phyloP scores from a whole-genome alignment of 2,888 invertebrate species.

The Tenthredo scrophulariae region DNA sequence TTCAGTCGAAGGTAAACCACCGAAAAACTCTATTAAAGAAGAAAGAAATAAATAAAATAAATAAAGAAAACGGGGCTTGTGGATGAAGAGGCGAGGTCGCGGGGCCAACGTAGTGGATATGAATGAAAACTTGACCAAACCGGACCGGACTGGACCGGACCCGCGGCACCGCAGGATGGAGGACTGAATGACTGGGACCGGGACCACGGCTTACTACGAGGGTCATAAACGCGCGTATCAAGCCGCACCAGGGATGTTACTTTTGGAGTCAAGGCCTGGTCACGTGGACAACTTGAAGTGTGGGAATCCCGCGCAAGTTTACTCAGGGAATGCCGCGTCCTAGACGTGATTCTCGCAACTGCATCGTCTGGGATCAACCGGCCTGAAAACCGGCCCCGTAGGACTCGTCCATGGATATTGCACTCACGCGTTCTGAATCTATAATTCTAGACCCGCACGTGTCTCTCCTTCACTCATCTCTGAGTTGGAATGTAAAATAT shows the following conservation, averaged over 20 bases:
- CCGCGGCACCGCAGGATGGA: conserved; percentile 63
- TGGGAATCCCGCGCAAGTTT: conserved; percentile 59
- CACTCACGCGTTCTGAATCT: conserved; percentile 51
- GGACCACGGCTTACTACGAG: conserved; percentile 48
- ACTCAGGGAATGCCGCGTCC: conserved; percentile 37
- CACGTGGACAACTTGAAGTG: conserved; percentile 58
- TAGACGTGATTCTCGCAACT: conserved; percentile 43
- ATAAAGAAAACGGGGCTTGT: conserved; percentile 35
- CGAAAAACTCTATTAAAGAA: conserved; percentile 57
- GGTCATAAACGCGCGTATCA: conserved; percentile 60
- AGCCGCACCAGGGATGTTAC: conserved; percentile 56
- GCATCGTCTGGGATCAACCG: conserved; percentile 29
- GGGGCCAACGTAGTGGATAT: conserved; percentile 72
- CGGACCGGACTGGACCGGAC: no score
- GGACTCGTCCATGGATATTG: conserved; percentile 18
- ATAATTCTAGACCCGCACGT: conserved; percentile 38
- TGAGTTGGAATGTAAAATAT: not conserved
- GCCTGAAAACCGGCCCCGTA: conserved; percentile 13
- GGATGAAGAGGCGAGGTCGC: conserved; percentile 67
- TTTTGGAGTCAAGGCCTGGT: conserved; percentile 58
- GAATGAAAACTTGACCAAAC: conserved; percentile 73
- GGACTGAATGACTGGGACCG: conserved; percentile 66
- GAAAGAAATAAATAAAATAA: conserved; percentile 43
- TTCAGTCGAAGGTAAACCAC: conserved; percentile 54
- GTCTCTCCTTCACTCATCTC: not conserved